Conservation (phyloP, 2,888 invertebrate species). For the Hydraecia micacea region DNA sequence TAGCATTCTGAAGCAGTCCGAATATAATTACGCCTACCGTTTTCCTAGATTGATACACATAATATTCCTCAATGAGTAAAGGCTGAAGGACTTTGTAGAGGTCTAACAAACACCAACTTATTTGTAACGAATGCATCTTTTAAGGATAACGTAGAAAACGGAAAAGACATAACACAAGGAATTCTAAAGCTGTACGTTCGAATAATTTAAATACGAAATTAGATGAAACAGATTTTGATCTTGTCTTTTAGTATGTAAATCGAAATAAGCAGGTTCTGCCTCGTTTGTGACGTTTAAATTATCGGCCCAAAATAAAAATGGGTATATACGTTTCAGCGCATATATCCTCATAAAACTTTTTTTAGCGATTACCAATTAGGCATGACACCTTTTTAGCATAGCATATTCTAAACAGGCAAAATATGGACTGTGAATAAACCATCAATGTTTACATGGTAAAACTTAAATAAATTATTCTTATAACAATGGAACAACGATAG, state of each 20-base stretch:
- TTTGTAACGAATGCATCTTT: conserved; percentile 24
- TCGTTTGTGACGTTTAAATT: conserved; percentile 29
- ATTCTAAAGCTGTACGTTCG: conserved; percentile 37
- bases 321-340: neutral
- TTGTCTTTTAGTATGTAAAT: conserved; percentile 59
- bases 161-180: conserved; percentile 40
- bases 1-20: neutral
- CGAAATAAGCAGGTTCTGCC: conserved; percentile 36
- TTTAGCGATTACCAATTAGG: neutral
- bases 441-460: too few relatives aligned
- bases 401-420: too few relatives aligned
- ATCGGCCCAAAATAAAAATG: conserved; percentile 5
- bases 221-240: conserved; percentile 51
- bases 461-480: neutral
- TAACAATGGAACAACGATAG: neutral
- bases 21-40: conserved; percentile 7
- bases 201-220: conserved; percentile 67
- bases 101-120: conserved; percentile 23
- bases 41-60: conserved; percentile 23
- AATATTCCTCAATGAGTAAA: conserved; percentile 22
- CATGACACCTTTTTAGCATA: neutral
- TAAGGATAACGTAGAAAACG: conserved; percentile 39
- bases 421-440: too few relatives aligned
- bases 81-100: conserved; percentile 21
- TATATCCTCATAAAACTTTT: neutral